Evolutionary conservation across 2,113 vertebrate species (phyloP).

Genomic region (Melanotaenia duboulayi): DNA sequence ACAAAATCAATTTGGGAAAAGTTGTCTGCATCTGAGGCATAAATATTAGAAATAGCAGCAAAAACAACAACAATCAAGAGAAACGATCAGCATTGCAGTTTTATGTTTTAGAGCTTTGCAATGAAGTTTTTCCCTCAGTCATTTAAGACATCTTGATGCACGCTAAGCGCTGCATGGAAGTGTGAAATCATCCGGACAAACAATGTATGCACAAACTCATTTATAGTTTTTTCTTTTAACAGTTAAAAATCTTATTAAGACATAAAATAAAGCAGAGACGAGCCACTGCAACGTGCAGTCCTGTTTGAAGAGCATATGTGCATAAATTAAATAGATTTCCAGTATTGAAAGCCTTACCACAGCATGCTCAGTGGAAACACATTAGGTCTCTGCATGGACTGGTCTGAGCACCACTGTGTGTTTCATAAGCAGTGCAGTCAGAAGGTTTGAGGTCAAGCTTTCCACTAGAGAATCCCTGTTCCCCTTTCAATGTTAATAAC

Average conservation of each 20-base stretch:
- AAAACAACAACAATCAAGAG: background rate
- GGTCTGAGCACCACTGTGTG: slow-evolving; percentile 4
- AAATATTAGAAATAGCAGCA: background rate
- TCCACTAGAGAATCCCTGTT: slow-evolving; percentile 1
- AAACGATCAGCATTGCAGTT: too few species aligned
- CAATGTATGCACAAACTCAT: too few species aligned
- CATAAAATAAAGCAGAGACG: background rate
- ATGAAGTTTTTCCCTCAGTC: too few species aligned
- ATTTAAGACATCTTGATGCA: background rate
- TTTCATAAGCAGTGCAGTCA: background rate
- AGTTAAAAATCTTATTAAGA: background rate
- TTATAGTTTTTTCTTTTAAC: background rate
- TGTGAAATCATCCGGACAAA: background rate
- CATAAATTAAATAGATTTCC: background rate
- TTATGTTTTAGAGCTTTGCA: too few species aligned
- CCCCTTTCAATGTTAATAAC: background rate
- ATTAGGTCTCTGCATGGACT: slow-evolving; percentile 1
- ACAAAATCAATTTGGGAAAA: background rate
- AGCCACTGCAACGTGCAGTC: too few species aligned
- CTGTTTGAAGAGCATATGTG: too few species aligned
- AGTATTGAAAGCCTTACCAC: background rate
- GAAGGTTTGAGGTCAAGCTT: slow-evolving; percentile 10
- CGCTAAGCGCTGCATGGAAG: background rate
- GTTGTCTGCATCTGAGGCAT: background rate
- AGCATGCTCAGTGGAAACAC: background rate